phyloP scores from a whole-genome alignment of 2,113 vertebrate species.

The Notarius lentiginosus region DNA sequence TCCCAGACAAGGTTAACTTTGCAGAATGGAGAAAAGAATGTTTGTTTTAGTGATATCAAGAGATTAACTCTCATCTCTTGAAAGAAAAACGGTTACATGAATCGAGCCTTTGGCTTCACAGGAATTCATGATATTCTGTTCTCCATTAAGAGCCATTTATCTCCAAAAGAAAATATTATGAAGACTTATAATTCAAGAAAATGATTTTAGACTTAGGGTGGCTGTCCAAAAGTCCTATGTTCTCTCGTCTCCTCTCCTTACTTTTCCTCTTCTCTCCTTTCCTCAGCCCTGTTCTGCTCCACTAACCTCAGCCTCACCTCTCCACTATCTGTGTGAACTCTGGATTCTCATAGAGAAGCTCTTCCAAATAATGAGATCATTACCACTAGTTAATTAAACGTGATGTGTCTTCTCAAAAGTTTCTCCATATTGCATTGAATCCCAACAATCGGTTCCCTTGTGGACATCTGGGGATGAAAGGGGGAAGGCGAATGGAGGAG shows the following conservation, averaged over 20 bases:
- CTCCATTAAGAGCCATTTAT: slow-evolving; percentile 52
- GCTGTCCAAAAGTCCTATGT: slow-evolving; percentile 21
- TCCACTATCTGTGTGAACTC: slow-evolving; percentile 30
- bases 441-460: slow-evolving; percentile 74
- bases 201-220: slow-evolving; percentile 29
- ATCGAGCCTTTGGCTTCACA: slow-evolving; percentile 51
- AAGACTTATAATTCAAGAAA: slow-evolving; percentile 45
- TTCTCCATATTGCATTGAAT: slow-evolving; percentile 69
- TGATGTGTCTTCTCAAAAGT: slow-evolving; percentile 73
- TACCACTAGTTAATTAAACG: slow-evolving; percentile 79
- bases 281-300: slow-evolving; percentile 27
- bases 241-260: neutral
- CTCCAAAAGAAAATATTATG: slow-evolving; percentile 54
- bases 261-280: neutral
- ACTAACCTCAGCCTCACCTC: slow-evolving; percentile 46
- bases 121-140: slow-evolving; percentile 52
- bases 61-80: slow-evolving; percentile 52
- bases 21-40: slow-evolving; percentile 49
- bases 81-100: slow-evolving; percentile 43
- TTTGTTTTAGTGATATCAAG: slow-evolving; percentile 52
- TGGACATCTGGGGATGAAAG: slow-evolving; percentile 70
- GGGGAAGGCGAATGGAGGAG: slow-evolving; percentile 67
- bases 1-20: slow-evolving; percentile 50
- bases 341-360: slow-evolving; percentile 31
- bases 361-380: slow-evolving; percentile 76